Base-by-base conservation (phyloP, 2,113 vertebrate species). In the Heliornis fulica region DNA sequence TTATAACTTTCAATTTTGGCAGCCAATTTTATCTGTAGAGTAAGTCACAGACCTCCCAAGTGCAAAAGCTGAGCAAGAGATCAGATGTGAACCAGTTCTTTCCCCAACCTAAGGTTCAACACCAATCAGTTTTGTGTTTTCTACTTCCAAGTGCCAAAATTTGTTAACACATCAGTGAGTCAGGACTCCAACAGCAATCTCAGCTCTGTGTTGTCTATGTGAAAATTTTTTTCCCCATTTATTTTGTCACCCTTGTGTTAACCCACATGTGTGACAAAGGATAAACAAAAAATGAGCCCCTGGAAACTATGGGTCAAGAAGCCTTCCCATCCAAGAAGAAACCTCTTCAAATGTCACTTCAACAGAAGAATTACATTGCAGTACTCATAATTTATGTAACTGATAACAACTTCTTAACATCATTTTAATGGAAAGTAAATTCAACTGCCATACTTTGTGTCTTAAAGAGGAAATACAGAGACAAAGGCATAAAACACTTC, bases 41-140 rank as follows among this genome's bases (percentile, higher is more conserved):
- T n/a, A 92, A 89, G 71, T 53, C 86, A 95, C 56, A 75, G 86
- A 97, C 91, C 94, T 96, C 96, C 89, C 91, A 95, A 94, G 89
- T 26, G 20, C 60, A 93, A 93, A 86, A 90, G 43, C 91, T 84
- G 69, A 96, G 72, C 43, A 89, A 93, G 60, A 91, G 60, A 93
- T 92, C 72, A 90, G 80, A 92, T 94, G 92, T 59, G 31, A 90
- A 68, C 29, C 63, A 11, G 0, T 66, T 71, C 76, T 64, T 21
- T 1, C 32, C 45, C 23, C 36, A 83, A 53, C 60, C 61, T 83
- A 86, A 94, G 48, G n/a, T 86, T 96, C 92, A 92, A 53, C 88
- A 93, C 76, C 46, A 29, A 90, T 92, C 93, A 83, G 31, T 83
- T 93, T 94, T 95, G 66, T 70, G 75, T 40, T n/a, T 70, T 83